Conservation (phyloP, 2,888 invertebrate genomes). For the Busseola fusca region DNA sequence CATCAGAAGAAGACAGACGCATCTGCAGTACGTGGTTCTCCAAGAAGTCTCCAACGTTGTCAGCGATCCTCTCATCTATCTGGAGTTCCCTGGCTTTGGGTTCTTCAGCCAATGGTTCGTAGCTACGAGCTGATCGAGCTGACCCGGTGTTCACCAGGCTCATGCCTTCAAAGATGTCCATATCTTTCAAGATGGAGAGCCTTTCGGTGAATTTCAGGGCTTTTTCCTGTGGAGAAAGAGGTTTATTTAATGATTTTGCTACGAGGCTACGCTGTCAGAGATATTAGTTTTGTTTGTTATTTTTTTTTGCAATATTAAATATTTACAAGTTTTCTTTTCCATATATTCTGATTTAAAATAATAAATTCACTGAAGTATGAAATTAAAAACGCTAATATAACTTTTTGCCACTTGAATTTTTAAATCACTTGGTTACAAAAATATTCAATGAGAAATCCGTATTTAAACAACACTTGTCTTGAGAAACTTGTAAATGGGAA, state of each 20-base stretch:
- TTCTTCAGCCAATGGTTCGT: conserved; percentile 82
- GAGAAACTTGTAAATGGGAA: conserved; percentile 6
- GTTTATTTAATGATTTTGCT: conserved; percentile 8
- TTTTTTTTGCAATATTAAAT: neutral
- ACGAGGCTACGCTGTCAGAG: neutral
- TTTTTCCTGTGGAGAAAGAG: conserved; percentile 85
- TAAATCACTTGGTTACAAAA: neutral
- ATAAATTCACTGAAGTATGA: neutral
- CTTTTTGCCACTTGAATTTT: neutral
- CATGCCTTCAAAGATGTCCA: conserved; percentile 87
- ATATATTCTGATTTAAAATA: neutral
- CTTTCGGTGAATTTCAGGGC: conserved; percentile 89
- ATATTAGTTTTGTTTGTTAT: no score
- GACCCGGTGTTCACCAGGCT: conserved; percentile 86
- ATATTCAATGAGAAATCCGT: neutral
- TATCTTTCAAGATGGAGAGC: conserved; percentile 87
- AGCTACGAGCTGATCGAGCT: conserved; percentile 84
- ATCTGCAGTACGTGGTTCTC: conserved; percentile 86
- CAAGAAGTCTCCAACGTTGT: conserved; percentile 83
- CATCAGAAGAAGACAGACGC: conserved; percentile 79
- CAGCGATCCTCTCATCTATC: conserved; percentile 82
- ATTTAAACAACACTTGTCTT: conserved; percentile 9
- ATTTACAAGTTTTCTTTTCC: no score
- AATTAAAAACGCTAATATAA: neutral
- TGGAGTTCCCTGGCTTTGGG: conserved; percentile 83